A percentile compares a stretch with the other conserved stretches of the same genome.
These are phyloP conservation scores for Neoniphon sammara DNA, from an alignment of 2,797 vertebrate species.

Conservation along the genomic window DNA sequence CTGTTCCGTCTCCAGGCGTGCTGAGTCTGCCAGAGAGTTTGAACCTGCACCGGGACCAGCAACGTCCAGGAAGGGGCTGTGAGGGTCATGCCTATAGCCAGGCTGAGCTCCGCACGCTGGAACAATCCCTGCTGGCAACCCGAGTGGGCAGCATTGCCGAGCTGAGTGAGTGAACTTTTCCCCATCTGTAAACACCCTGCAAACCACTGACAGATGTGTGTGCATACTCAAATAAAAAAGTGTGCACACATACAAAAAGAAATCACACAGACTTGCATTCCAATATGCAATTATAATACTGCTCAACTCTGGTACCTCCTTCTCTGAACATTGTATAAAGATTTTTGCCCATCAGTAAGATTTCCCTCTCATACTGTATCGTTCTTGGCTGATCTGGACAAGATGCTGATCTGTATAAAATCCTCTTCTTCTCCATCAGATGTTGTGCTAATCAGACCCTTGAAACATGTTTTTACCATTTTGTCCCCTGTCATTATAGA, in stretches of 20 bases:
- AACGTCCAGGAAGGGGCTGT: conserved; percentile 86
- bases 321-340: too few relatives aligned
- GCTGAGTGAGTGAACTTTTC: conserved; percentile 88
- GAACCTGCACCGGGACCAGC: conserved; percentile 93
- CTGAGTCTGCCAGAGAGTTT: conserved; percentile 95
- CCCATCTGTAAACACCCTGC: neutral
- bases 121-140: conserved; percentile 95
- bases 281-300: neutral
- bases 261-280: neutral
- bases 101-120: conserved; percentile 93
- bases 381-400: too few relatives aligned
- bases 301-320: neutral
- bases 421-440: too few relatives aligned
- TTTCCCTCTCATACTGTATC: too few relatives aligned
- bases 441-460: too few relatives aligned
- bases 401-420: too few relatives aligned
- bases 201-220: too few relatives aligned
- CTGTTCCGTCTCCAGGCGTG: conserved; percentile 83
- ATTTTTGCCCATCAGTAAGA: too few relatives aligned
- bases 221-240: neutral
- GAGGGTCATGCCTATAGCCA: conserved; percentile 91
- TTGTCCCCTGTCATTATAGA: too few relatives aligned
- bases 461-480: too few relatives aligned
- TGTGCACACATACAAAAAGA: neutral
- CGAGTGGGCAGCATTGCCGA: conserved; percentile 96